A percentile compares a stretch with the other conserved stretches of the same genome.
Conservation (phyloP, 2,888 invertebrate genomes). For the Latrodectus hesperus region DNA sequence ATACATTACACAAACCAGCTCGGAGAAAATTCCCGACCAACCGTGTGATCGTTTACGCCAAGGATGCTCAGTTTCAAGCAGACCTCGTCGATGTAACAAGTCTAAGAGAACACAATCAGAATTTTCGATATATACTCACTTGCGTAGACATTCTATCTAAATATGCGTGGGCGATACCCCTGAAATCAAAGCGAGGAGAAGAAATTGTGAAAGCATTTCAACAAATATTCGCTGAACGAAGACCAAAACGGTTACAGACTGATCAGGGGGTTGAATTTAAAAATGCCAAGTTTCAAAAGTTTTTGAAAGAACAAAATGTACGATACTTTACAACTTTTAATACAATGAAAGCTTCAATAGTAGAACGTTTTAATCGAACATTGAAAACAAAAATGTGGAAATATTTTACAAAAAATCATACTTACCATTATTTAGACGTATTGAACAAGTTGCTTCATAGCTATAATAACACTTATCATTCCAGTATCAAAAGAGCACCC, state of each 20-base stretch:
- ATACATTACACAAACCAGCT: conserved; percentile 61
- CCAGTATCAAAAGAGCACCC: conserved; percentile 27
- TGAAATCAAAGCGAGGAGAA: conserved; percentile 71
- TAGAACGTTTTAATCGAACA: conserved; percentile 73
- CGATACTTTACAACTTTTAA: conserved; percentile 72
- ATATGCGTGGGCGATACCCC: conserved; percentile 71
- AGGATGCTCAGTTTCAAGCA: conserved; percentile 71
- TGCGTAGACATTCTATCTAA: conserved; percentile 72
- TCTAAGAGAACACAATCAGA: conserved; percentile 70
- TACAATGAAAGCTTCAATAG: conserved; percentile 72
- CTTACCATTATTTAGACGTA: conserved; percentile 15
- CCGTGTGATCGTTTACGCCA: conserved; percentile 62
- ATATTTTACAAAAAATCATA: conserved; percentile 27
- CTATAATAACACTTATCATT: conserved; percentile 50
- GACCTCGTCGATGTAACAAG: conserved; percentile 70
- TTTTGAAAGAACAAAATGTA: conserved; percentile 66
- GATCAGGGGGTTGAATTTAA: conserved; percentile 71
- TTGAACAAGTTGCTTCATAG: conserved; percentile 22
- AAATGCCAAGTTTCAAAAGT: conserved; percentile 65
- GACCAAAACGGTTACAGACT: conserved; percentile 69
- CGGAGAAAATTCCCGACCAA: conserved; percentile 54
- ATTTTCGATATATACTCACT: conserved; percentile 71
- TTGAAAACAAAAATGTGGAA: conserved; percentile 71
- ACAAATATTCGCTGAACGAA: conserved; percentile 54
- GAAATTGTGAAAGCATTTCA: conserved; percentile 67